Base-by-base conservation (phyloP, 2,113 vertebrate species). In the Sitta europaea region DNA sequence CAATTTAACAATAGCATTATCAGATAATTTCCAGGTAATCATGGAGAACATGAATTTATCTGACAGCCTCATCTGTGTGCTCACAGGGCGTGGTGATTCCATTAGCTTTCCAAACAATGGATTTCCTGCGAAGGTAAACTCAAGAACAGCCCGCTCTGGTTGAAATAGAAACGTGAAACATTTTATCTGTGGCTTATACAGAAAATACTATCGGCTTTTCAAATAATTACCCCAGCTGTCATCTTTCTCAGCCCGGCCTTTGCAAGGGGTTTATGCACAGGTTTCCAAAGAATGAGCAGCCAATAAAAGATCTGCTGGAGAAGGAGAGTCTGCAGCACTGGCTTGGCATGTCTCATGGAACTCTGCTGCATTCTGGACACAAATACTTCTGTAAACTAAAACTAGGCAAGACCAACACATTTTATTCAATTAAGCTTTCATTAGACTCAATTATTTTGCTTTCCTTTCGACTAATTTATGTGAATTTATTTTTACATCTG, bases 41-140 rank as follows among this genome's bases (percentile, higher is more conserved):
- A 3, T 22, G 82, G 63, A 83, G 82, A 90, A 33, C 62, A 58
- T 75, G 79, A 54, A 63, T 1, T 88, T 94, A 95, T 90, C 93
- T 0, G 75, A 54, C 51, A 76, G 67, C 47, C 51, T 63, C 75
- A 97, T 92, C 90, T 96, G 78, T 83, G 59, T 62, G 51, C 8
- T 2, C 36, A 50, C 42, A 85, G 73, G 94, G 95, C 77, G 95
- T 86, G 94, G 94, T 91, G 58, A 31, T 65, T 91, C 83, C 79
- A 10, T 75, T 78, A 51, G 36, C 36, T 80, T 90, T 51, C 85
- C 42, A 51, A 94, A 96, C 96, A 97, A 95, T 93, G 47, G 79
- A 59, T 93, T 96, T 96, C 93, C 90, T 94, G 72, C 35, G 57
- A 88, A 94, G 68, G 95, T 88, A 95, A 96, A 88, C 36, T 88